Evolutionary conservation across 2,797 vertebrate species (phyloP).

Genomic region (Chiropotes sagulatus): DNA sequence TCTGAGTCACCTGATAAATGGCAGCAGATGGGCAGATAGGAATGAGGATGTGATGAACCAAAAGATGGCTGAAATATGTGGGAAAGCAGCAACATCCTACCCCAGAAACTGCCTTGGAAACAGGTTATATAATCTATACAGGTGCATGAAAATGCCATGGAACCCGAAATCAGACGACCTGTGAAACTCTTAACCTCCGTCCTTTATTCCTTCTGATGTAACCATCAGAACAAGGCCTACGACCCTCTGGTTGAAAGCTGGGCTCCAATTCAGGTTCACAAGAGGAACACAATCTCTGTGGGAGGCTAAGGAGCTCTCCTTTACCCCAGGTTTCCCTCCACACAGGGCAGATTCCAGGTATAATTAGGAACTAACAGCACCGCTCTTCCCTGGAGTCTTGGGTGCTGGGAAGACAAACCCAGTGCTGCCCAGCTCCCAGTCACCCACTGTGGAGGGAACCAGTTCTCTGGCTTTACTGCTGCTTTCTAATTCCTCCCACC

Average conservation of each 20-base stretch:
- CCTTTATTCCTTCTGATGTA: neutral
- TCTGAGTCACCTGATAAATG: neutral
- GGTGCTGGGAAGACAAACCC: neutral
- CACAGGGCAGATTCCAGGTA: neutral
- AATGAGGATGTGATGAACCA: neutral
- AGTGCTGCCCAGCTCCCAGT: neutral
- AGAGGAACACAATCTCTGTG: neutral
- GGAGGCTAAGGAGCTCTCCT: neutral
- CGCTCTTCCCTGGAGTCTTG: neutral
- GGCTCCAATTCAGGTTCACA: neutral
- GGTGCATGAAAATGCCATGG: neutral
- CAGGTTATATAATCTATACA: neutral
- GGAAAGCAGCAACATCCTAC: neutral
- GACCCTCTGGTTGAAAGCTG: neutral
- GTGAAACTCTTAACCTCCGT: neutral
- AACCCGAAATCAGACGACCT: neutral
- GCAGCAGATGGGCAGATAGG: conserved; percentile 6
- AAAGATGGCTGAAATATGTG: neutral
- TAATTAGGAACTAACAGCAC: neutral
- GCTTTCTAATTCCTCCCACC: neutral
- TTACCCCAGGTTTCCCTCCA: neutral
- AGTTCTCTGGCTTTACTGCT: neutral
- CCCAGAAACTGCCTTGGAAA: neutral
- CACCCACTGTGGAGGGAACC: neutral
- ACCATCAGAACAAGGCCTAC: neutral